Evolutionary conservation across 2,888 invertebrate species (phyloP).

Genomic region (Ichneumoninae sp.): DNA sequence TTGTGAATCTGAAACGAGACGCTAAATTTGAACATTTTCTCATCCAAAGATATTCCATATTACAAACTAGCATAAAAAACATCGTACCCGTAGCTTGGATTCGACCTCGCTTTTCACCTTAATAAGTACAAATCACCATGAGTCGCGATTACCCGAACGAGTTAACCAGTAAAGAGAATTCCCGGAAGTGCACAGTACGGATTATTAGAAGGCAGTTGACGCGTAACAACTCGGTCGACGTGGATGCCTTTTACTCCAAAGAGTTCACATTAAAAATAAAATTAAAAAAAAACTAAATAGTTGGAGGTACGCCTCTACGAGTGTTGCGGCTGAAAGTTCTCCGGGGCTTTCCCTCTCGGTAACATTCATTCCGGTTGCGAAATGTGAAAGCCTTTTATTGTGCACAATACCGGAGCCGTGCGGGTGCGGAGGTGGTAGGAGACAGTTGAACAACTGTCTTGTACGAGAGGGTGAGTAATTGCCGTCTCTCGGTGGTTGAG

Average conservation of each 20-base stretch:
- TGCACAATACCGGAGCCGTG: not conserved
- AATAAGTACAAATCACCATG: too few species aligned
- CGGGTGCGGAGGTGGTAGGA: slow-evolving; percentile 7
- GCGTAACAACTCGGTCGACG: not conserved
- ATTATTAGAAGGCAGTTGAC: not conserved
- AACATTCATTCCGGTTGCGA: not conserved
- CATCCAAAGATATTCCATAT: not conserved
- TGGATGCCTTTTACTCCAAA: not conserved
- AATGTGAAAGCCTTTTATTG: slow-evolving; percentile 22
- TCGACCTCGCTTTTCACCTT: too few species aligned
- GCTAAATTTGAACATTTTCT: not conserved
- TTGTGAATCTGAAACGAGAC: not conserved
- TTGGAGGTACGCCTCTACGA: not conserved
- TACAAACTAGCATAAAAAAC: not conserved
- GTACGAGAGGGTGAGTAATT: slow-evolving; percentile 42
- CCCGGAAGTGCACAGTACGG: not conserved
- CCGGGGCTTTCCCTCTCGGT: slow-evolving; percentile 4
- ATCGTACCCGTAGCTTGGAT: too few species aligned
- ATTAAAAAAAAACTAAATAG: slow-evolving; percentile 2
- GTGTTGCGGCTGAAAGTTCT: slow-evolving; percentile 11
- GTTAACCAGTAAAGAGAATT: not conserved
- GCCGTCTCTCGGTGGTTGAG: slow-evolving; percentile 18
- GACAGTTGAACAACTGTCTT: slow-evolving; percentile 42
- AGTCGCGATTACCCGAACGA: not conserved
- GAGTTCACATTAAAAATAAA: not conserved